Evolutionary conservation across 2,888 invertebrate species (phyloP).

Genomic region (Agrilus cyanescens): DNA sequence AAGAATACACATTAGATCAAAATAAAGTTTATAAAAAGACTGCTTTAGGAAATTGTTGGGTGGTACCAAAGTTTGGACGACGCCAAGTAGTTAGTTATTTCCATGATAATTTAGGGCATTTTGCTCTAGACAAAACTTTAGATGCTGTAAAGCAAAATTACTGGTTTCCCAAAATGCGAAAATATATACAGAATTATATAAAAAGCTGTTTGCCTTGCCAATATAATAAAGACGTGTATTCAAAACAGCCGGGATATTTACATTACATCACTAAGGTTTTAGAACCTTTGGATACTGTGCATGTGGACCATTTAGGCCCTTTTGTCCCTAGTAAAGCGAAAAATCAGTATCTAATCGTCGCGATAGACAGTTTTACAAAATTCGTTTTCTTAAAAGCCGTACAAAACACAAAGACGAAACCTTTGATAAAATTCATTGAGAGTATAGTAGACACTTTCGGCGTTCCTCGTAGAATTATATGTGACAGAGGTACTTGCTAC

Average conservation of each 20-base stretch:
- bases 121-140: slow-evolving; percentile 17
- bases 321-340: slow-evolving; percentile 17
- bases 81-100: slow-evolving; percentile 15
- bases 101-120: slow-evolving; percentile 25
- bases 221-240: slow-evolving; percentile 22
- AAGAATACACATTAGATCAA: slow-evolving; percentile 9
- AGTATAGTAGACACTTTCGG: slow-evolving; percentile 11
- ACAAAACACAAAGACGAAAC: slow-evolving; percentile 9
- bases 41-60: slow-evolving; percentile 15
- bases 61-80: slow-evolving; percentile 22
- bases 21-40: slow-evolving; percentile 6
- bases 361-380: slow-evolving; percentile 25
- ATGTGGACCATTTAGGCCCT: slow-evolving; percentile 21
- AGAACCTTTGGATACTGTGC: slow-evolving; percentile 20
- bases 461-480: slow-evolving; percentile 13
- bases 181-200: slow-evolving; percentile 21
- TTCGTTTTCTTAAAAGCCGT: slow-evolving; percentile 17
- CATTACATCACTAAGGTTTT: slow-evolving; percentile 15
- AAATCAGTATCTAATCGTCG: slow-evolving; percentile 20
- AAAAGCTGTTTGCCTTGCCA: slow-evolving; percentile 22
- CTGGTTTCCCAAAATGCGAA: slow-evolving; percentile 20
- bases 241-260: slow-evolving; percentile 15
- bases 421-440: slow-evolving; percentile 6
- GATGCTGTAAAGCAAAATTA: slow-evolving; percentile 18
- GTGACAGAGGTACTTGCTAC: slow-evolving; percentile 12